Conservation (phyloP, 1,140 invertebrate genomes). For the Zaprionus taronus region DNA sequence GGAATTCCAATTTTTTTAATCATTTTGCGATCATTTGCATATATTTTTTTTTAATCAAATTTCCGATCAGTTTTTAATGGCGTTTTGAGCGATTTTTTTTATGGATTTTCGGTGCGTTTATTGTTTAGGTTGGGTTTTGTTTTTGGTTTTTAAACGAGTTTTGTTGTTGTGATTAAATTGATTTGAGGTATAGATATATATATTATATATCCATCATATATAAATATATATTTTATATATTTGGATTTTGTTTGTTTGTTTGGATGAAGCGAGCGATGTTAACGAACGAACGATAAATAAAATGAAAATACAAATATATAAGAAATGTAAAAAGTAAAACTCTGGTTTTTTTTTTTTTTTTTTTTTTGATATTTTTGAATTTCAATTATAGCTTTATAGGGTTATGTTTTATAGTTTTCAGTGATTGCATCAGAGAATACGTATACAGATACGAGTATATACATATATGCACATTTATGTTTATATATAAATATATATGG, state of each 20-base stretch:
- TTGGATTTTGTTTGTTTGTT: slow-evolving; percentile 69
- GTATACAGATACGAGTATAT: slow-evolving; percentile 33
- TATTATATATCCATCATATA: slow-evolving; percentile 36
- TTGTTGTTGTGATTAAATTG: slow-evolving; percentile 38
- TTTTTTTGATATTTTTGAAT: slow-evolving; percentile 24
- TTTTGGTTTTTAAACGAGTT: slow-evolving; percentile 30
- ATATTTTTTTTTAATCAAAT: slow-evolving; percentile 9
- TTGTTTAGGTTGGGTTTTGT: slow-evolving; percentile 4
- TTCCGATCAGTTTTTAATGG: slow-evolving; percentile 10
- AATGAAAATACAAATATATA: slow-evolving; percentile 84
- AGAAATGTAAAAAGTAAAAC: slow-evolving; percentile 82
- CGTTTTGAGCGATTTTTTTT: slow-evolving; percentile 16
- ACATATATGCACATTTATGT: slow-evolving; percentile 14
- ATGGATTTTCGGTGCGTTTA: slow-evolving; percentile 43
- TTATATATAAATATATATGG: slow-evolving; percentile 23
- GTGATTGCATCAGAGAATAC: slow-evolving; percentile 21
- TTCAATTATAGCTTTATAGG: slow-evolving; percentile 41
- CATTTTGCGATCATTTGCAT: slow-evolving; percentile 41
- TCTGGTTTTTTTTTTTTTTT: slow-evolving; percentile 64
- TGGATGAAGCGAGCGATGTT: slow-evolving; percentile 84
- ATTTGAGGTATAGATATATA: slow-evolving; percentile 47
- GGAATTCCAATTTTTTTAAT: slow-evolving; percentile 46
- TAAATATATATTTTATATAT: slow-evolving; percentile 47
- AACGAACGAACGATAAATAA: slow-evolving; percentile 84
- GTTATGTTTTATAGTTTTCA: slow-evolving; percentile 28